phyloP scores from a whole-genome alignment of 2,113 vertebrate genomes.

The Rostratula benghalensis region DNA sequence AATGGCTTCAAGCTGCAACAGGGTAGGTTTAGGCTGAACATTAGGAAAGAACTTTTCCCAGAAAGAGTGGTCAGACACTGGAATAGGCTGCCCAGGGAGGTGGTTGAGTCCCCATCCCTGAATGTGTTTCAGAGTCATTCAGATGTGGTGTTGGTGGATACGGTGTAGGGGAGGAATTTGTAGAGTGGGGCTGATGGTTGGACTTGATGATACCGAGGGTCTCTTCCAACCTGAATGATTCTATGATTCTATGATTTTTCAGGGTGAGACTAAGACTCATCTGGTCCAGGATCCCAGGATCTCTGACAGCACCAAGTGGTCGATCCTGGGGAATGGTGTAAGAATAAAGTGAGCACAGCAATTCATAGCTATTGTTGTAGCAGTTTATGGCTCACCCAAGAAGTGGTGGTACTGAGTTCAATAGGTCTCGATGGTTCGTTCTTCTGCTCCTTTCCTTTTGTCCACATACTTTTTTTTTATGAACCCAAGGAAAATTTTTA shows the following conservation, averaged over 20 bases:
- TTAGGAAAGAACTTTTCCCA: too few relatives aligned
- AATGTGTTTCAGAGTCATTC: too few relatives aligned
- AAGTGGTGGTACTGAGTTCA: background rate
- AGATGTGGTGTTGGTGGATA: too few relatives aligned
- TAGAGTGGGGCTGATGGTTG: too few relatives aligned
- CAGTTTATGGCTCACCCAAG: background rate
- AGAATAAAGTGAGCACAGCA: background rate
- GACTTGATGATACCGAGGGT: too few relatives aligned
- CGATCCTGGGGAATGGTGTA: background rate
- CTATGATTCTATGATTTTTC: background rate
- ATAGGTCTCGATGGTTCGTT: background rate
- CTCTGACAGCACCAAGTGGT: background rate
- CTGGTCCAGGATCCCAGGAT: background rate
- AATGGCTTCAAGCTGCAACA: too few relatives aligned
- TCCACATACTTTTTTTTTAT: background rate
- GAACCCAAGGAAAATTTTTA: background rate
- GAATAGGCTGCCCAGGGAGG: too few relatives aligned
- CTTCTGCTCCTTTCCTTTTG: background rate
- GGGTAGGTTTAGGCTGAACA: too few relatives aligned
- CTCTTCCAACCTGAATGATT: too few relatives aligned
- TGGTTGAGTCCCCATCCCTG: too few relatives aligned
- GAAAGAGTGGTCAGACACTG: too few relatives aligned
- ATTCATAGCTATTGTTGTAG: background rate
- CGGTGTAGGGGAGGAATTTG: too few relatives aligned
- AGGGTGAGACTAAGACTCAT: background rate